Evolutionary conservation across 37 sponge, comb jelly and placozoan species (phyloP).

Genomic region (Hexactinellida sp.): DNA sequence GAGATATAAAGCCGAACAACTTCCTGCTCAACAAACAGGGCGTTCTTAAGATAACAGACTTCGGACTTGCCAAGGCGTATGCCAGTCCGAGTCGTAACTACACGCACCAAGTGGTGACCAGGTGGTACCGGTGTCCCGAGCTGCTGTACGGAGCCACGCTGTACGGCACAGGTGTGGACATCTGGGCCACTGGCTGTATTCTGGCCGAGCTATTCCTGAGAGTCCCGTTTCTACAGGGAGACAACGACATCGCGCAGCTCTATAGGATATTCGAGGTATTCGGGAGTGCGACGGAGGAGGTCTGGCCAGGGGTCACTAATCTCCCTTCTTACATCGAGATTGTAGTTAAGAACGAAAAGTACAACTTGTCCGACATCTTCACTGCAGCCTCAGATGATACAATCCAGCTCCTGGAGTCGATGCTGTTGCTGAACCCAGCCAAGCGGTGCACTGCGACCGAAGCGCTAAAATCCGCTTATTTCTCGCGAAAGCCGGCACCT

Average conservation of each 20-base stretch:
- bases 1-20: constrained; percentile 95
- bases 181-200: constrained; percentile 96
- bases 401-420: constrained; percentile 41
- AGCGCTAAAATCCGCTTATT: constrained; percentile 53
- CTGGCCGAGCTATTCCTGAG: constrained; percentile 77
- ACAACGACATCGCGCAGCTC: constrained; percentile 82
- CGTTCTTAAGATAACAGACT: constrained; percentile 88
- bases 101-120: constrained; percentile 90
- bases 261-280: constrained; percentile 76
- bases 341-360: constrained; percentile 34
- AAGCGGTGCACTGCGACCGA: constrained; percentile 42
- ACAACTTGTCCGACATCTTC: constrained; percentile 42
- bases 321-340: constrained; percentile 77
- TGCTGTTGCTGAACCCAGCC: constrained; percentile 56
- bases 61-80: constrained; percentile 90
- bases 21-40: constrained; percentile 68
- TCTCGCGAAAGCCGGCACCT: constrained; percentile 53
- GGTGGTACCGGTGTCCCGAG: constrained; percentile 95
- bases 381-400: constrained; percentile 77
- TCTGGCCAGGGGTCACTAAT: constrained; percentile 66
- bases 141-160: constrained; percentile 86
- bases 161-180: constrained; percentile 89
- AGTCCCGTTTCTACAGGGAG: constrained; percentile 86
- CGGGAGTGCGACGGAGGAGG: constrained; percentile 72
- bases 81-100: constrained; percentile 74